phyloP scores from a whole-genome alignment of 2,113 vertebrate species.

The Pagrus major region DNA sequence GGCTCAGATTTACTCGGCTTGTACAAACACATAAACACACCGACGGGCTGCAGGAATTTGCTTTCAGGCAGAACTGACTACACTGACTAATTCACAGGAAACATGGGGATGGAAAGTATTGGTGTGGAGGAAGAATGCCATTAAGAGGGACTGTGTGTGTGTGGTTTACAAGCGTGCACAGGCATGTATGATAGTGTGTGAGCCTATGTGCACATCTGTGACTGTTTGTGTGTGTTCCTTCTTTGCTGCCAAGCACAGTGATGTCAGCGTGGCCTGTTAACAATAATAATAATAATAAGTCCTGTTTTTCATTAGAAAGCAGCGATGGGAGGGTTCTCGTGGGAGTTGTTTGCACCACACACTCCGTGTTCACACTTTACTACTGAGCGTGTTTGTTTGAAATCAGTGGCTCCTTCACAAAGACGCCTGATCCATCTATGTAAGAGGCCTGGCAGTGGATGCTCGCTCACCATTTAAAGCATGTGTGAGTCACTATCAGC shows the following conservation, averaged over 20 bases:
- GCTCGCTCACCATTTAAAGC: constrained; percentile 46
- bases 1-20: constrained; percentile 17
- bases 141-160: constrained; percentile 29
- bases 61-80: constrained; percentile 54
- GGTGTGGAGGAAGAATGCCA: constrained; percentile 59
- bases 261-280: constrained; percentile 58
- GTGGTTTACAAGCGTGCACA: background rate
- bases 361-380: constrained; percentile 41
- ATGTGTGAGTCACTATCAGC: constrained; percentile 57
- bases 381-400: constrained; percentile 47
- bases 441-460: constrained; percentile 18
- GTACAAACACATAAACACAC: constrained; percentile 49
- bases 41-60: constrained; percentile 51
- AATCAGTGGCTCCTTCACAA: constrained; percentile 28
- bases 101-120: constrained; percentile 63
- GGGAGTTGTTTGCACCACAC: constrained; percentile 41
- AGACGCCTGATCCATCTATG: constrained; percentile 26
- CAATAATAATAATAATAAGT: constrained; percentile 22
- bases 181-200: background rate
- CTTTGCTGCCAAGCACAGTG: constrained; percentile 35
- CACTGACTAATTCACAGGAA: constrained; percentile 68
- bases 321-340: constrained; percentile 10
- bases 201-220: constrained; percentile 18
- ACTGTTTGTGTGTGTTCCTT: constrained; percentile 30
- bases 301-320: constrained; percentile 10